Evolutionary conservation across 2,113 vertebrate genomes (phyloP).

Genomic region (Alces alces): DNA sequence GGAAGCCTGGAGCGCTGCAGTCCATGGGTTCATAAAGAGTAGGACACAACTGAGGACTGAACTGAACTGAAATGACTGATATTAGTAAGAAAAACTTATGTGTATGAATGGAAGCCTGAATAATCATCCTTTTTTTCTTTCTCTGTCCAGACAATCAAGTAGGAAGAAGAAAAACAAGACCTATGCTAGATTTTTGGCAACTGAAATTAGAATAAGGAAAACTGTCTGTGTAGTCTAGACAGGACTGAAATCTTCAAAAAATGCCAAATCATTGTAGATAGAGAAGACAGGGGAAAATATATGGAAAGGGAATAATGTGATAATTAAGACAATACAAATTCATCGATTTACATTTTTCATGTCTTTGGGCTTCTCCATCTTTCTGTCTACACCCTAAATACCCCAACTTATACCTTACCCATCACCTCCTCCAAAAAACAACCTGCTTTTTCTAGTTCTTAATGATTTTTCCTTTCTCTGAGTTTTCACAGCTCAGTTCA

Average conservation of each 20-base stretch:
- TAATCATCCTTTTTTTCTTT: not conserved
- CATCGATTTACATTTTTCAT: not conserved
- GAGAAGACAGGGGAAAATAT: not conserved
- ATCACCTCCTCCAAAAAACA: not conserved
- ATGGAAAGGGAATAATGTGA: not conserved
- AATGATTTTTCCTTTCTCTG: not conserved
- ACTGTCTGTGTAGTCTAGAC: not conserved
- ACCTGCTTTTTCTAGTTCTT: not conserved
- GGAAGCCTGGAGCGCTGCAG: not conserved
- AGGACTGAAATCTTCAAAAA: not conserved
- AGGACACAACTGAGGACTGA: not conserved
- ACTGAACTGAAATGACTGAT: slow-evolving; percentile 11
- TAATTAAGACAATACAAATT: not conserved
- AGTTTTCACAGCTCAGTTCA: not conserved
- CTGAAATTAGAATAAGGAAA: not conserved
- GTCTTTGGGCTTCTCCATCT: not conserved
- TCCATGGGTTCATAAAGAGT: not conserved
- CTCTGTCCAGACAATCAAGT: not conserved
- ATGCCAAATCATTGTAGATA: not conserved
- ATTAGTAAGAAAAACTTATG: not conserved
- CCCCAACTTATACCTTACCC: not conserved
- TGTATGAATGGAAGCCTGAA: slow-evolving; percentile 30
- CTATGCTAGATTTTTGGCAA: not conserved
- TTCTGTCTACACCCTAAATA: not conserved
- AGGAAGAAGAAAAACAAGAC: not conserved